Evolutionary conservation across 2,888 invertebrate genomes (phyloP).

Genomic region (Cephus spinipes): DNA sequence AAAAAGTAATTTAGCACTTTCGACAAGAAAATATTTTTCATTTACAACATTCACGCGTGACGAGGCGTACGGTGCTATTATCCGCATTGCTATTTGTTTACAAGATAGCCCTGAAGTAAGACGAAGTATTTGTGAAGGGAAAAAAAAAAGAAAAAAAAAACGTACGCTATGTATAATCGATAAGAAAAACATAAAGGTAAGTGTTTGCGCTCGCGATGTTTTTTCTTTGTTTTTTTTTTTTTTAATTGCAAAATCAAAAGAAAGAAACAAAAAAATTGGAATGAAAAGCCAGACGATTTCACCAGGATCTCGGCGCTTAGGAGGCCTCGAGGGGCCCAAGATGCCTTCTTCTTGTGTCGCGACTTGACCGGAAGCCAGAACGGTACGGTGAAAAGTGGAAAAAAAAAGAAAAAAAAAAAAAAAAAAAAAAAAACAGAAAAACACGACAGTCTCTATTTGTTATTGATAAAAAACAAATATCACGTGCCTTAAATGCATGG

Average conservation of each 20-base stretch:
- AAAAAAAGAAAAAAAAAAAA: not conserved
- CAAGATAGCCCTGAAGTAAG: not conserved
- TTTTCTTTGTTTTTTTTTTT: conserved; percentile 18
- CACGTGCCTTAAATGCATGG: not conserved
- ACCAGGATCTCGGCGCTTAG: not conserved
- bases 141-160: conserved; percentile 15
- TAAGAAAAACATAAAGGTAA: not conserved
- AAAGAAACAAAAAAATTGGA: not conserved
- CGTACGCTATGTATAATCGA: conserved; percentile 11
- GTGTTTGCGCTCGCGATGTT: not conserved
- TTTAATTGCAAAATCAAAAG: not conserved
- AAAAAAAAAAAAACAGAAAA: not conserved
- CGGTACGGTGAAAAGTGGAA: not conserved
- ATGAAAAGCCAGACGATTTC: not conserved
- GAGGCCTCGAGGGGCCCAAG: not conserved
- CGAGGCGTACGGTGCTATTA: not conserved
- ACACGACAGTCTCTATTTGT: not conserved
- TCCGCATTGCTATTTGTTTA: not conserved
- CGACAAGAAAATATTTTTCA: not conserved
- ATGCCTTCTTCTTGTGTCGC: not conserved
- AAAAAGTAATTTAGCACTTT: not conserved
- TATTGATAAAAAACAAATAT: not conserved
- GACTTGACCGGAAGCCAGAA: not conserved
- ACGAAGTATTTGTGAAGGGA: conserved; percentile 3
- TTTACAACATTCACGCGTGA: not conserved